Conservation (phyloP, 2,888 invertebrate species). For the Cylindroiulus punctatus region DNA sequence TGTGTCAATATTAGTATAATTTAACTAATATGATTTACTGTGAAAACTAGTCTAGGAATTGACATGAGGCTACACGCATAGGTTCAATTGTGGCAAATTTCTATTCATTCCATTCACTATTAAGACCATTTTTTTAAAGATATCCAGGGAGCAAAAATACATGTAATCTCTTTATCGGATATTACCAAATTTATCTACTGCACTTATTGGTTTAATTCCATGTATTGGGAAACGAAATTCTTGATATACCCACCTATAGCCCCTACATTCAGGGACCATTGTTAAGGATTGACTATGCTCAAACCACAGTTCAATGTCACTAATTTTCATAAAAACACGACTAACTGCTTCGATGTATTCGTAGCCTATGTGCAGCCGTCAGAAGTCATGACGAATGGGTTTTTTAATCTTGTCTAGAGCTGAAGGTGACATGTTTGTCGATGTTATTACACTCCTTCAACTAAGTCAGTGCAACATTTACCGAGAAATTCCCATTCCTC, state of each 20-base stretch:
- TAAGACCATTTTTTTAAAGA: too few relatives aligned
- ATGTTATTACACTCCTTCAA: neutral
- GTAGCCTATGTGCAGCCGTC: neutral
- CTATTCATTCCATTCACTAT: too few relatives aligned
- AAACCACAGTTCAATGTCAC: neutral
- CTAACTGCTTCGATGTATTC: neutral
- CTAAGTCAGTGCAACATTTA: neutral
- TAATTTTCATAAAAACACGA: neutral
- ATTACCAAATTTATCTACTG: too few relatives aligned
- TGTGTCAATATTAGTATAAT: too few relatives aligned
- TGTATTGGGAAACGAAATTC: neutral
- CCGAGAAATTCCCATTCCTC: constrained; percentile 10
- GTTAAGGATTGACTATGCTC: neutral
- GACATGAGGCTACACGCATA: too few relatives aligned
- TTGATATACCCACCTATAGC: neutral
- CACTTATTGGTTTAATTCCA: too few relatives aligned
- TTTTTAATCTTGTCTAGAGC: constrained; percentile 41
- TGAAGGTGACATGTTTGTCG: constrained; percentile 36
- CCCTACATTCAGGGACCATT: neutral
- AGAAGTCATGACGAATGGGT: constrained; percentile 26
- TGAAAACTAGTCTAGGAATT: too few relatives aligned
- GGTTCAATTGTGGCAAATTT: too few relatives aligned
- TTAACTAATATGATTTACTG: too few relatives aligned
- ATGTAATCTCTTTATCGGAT: too few relatives aligned
- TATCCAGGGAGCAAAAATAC: too few relatives aligned